Evolutionary conservation across 2,113 vertebrate genomes (phyloP).

Genomic region (Chionis minor): DNA sequence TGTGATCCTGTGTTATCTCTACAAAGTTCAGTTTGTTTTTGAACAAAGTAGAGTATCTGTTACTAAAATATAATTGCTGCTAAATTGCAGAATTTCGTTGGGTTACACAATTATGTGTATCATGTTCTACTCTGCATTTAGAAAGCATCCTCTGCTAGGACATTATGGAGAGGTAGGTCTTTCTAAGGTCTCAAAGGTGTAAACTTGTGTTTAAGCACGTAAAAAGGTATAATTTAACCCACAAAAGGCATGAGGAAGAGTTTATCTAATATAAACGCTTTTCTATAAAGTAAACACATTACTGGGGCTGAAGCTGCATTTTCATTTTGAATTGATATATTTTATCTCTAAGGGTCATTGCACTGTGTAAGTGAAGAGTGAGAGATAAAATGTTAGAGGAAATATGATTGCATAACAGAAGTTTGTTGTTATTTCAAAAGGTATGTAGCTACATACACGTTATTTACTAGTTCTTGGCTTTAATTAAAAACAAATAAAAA

Average conservation of each 20-base stretch:
- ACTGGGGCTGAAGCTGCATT: background rate
- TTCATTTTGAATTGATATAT: background rate
- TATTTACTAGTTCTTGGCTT: background rate
- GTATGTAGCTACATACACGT: background rate
- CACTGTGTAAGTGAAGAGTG: background rate
- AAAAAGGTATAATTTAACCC: background rate
- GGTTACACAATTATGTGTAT: accelerated
- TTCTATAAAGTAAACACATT: background rate
- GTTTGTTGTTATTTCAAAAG: background rate
- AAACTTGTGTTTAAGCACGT: background rate
- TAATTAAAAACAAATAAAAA: constrained; percentile 52
- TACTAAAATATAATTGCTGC: background rate
- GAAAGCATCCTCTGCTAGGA: background rate
- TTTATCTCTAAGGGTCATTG: background rate
- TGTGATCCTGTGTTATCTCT: background rate
- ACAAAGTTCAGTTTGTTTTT: background rate
- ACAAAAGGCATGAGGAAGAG: background rate
- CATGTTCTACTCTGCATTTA: background rate
- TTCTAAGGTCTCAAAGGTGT: background rate
- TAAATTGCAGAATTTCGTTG: background rate
- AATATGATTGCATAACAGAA: background rate
- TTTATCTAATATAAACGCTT: background rate
- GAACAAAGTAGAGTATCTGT: background rate
- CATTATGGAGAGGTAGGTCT: background rate
- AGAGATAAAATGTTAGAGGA: background rate